These are phyloP conservation scores for Coilia nasus DNA, from an alignment of 2,797 vertebrate species.

Conservation along the genomic window DNA sequence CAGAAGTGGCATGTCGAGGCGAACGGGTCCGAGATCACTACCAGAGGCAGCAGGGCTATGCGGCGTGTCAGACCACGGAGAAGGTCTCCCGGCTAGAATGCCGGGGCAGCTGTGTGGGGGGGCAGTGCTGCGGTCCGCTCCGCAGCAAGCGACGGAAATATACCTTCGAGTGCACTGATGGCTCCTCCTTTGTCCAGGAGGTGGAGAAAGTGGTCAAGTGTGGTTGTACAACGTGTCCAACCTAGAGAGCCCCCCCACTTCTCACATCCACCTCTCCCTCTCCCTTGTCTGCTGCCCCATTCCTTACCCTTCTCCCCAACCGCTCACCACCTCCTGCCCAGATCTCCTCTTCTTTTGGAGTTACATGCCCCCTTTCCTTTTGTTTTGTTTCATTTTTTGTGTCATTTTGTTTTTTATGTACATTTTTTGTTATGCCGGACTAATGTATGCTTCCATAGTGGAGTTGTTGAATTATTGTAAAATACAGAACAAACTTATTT, in stretches of 20 bases:
- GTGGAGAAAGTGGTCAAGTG: constrained; percentile 98
- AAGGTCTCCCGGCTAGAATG: constrained; percentile 98
- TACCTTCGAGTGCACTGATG: constrained; percentile 96
- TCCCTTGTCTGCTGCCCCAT: constrained; percentile 43
- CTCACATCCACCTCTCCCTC: constrained; percentile 42
- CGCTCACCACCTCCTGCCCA: constrained; percentile 31
- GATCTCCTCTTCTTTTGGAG: constrained; percentile 54
- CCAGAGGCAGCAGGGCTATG: constrained; percentile 98
- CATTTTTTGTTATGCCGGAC: constrained; percentile 75
- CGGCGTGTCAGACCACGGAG: constrained; percentile 98
- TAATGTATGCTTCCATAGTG: constrained; percentile 90
- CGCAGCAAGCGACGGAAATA: constrained; percentile 98
- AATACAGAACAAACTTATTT: constrained; percentile 99
- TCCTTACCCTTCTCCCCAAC: constrained; percentile 21
- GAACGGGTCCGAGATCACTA: constrained; percentile 97
- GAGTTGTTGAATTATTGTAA: constrained; percentile 99
- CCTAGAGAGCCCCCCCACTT: constrained; percentile 74
- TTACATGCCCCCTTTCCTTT: constrained; percentile 37
- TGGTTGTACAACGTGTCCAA: constrained; percentile 89
- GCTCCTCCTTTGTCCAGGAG: constrained; percentile 96
- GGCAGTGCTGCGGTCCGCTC: constrained; percentile 90
- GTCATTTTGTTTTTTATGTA: constrained; percentile 37
- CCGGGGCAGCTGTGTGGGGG: constrained; percentile 83
- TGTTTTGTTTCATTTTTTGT: constrained; percentile 25
- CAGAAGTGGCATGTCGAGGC: constrained; percentile 97